Base-by-base conservation (phyloP, 2,113 vertebrate genomes). In the Bagarius yarrelli region DNA sequence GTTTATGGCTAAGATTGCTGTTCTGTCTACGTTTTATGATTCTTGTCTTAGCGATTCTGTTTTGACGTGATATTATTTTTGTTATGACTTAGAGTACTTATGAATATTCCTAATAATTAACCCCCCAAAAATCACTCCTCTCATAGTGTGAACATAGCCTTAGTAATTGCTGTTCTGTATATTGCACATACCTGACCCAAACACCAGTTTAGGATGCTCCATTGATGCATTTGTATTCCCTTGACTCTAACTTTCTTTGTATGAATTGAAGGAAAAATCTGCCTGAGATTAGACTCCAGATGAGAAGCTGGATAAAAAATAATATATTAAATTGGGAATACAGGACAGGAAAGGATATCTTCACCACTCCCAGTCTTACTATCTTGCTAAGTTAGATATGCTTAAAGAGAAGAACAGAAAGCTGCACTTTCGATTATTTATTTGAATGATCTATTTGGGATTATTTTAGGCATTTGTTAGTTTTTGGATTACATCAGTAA, bases 281-380 rank as follows among this genome's bases (percentile, higher is more conserved):
- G 9, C 53, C 76, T 77, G 81, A 82, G 74, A 59, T 82, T 55
- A 44, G 66, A 61, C 71, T 74, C 34, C 55, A 74, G 61, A 81
- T 63, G 79, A 23, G 70, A 69, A 64, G 19, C 23, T 40, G 44
- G 63, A 47, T 63, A 15, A n/a, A n/a, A n/a, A n/a, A n/a, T n/a
- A n/a, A n/a, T n/a, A 92, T 92, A 93, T 93, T 93, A 92, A 92
- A 91, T 91, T 91, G 93, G 92, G 92, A 93, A 90, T 93, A 92
- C 89, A 92, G 92, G 93, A 92, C 89, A 85, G 79, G 81, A 77
- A 74, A 77, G 77, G 80, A 77, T 85, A 82, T 76, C 81, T 82
- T 34, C 81, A 61, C 83, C 81, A 77, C 78, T 30, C 14, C 76
- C 85, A 83, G 81, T 57, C 32, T 40, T 60, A 61, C 64, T 34